phyloP scores from a whole-genome alignment of 2,888 invertebrate species.

The Holacanthella duospinosa region DNA sequence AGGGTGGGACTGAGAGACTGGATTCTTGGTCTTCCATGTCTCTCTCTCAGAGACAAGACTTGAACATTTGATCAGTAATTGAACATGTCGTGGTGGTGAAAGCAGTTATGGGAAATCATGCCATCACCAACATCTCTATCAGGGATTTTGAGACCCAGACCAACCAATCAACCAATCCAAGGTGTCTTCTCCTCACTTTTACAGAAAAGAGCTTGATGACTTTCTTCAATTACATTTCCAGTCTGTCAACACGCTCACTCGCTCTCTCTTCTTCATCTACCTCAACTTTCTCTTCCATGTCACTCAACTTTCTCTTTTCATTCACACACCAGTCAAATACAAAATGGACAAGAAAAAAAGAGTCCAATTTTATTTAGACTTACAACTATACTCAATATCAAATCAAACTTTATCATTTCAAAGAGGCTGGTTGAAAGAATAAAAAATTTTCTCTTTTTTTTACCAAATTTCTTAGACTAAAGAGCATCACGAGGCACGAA shows the following conservation, averaged over 20 bases:
- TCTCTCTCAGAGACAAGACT: slow-evolving; percentile 6
- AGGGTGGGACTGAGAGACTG: neutral
- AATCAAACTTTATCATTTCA: neutral
- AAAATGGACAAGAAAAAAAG: neutral
- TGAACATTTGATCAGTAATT: slow-evolving; percentile 24
- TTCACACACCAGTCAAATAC: neutral
- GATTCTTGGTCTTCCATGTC: too few species aligned
- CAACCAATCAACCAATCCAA: too few species aligned
- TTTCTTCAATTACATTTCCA: neutral
- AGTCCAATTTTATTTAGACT: neutral
- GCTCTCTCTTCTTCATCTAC: neutral
- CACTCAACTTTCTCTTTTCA: neutral
- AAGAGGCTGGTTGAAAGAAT: neutral
- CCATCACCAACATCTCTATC: slow-evolving; percentile 8
- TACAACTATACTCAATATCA: neutral
- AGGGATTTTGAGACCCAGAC: too few species aligned
- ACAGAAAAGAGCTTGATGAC: too few species aligned
- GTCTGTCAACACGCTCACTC: too few species aligned
- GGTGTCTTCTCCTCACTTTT: too few species aligned
- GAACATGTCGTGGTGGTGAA: slow-evolving; percentile 17
- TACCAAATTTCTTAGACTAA: too few species aligned
- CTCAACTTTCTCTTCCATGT: neutral
- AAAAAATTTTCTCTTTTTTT: too few species aligned
- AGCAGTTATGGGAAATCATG: slow-evolving; percentile 22
- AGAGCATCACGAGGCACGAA: too few species aligned